phyloP scores from a whole-genome alignment of 2,888 invertebrate species.

The Macropis europaea region DNA sequence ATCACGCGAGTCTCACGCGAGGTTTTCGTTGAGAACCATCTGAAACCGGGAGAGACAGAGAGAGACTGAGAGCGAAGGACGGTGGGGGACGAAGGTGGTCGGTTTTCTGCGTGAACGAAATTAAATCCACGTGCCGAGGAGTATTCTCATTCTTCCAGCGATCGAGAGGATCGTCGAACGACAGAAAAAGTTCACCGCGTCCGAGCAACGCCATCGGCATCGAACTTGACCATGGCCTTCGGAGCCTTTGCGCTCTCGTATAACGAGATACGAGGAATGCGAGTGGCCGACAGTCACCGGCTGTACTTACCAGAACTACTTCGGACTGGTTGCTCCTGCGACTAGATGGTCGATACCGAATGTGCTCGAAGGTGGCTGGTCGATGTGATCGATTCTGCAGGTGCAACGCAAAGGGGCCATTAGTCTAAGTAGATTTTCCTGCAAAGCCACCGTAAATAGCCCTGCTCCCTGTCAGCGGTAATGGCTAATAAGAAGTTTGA shows the following conservation, averaged over 20 bases:
- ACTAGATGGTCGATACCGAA: constrained; percentile 53
- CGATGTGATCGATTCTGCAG: constrained; percentile 33
- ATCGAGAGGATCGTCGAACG: constrained; percentile 47
- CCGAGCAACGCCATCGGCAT: constrained; percentile 57
- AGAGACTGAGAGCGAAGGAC: not conserved
- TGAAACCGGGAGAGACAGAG: no score
- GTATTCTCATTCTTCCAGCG: constrained; percentile 47
- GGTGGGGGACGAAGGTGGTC: not conserved
- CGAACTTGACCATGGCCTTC: constrained; percentile 69
- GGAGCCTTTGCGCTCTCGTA: constrained; percentile 53
- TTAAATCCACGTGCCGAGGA: constrained; percentile 58
- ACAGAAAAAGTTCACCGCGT: constrained; percentile 49
- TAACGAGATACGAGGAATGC: constrained; percentile 67
- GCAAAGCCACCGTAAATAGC: constrained; percentile 17
- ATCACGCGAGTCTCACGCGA: constrained; percentile 8
- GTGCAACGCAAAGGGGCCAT: constrained; percentile 32
- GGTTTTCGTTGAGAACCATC: constrained; percentile 16
- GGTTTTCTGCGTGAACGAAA: constrained; percentile 42
- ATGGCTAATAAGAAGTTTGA: constrained; percentile 1
- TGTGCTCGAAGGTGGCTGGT: constrained; percentile 1
- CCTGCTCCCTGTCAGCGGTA: not conserved
- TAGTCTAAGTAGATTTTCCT: constrained; percentile 35
- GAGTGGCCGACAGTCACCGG: constrained; percentile 53
- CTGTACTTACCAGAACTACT: constrained; percentile 56
- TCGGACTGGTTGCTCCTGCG: constrained; percentile 44